phyloP scores from a whole-genome alignment of 2,797 vertebrate species.

The Mionectes olivaceus region DNA sequence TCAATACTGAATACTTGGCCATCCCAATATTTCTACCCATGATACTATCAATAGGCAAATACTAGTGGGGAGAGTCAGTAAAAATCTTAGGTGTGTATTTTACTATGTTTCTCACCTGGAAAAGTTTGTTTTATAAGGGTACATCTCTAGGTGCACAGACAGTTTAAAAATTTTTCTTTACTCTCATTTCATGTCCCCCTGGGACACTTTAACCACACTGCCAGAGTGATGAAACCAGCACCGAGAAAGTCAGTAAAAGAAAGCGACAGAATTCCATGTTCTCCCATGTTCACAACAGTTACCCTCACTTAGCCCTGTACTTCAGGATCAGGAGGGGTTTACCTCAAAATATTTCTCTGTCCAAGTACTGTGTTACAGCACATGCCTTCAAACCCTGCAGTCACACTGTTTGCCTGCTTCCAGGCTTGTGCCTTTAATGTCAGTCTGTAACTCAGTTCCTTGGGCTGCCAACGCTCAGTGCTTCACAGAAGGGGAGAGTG shows the following conservation, averaged over 20 bases:
- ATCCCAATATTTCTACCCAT: background rate
- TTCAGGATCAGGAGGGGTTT: background rate
- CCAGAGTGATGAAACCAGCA: background rate
- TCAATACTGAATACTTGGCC: background rate
- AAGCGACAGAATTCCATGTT: background rate
- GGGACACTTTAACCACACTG: background rate
- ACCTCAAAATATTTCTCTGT: background rate
- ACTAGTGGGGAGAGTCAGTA: background rate
- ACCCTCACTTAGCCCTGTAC: background rate
- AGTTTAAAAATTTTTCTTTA: background rate
- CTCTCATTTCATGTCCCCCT: background rate
- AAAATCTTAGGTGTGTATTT: background rate
- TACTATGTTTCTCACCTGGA: background rate
- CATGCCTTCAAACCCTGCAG: background rate
- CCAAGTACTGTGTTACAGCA: background rate
- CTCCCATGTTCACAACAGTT: background rate
- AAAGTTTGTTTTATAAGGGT: background rate
- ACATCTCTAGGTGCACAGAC: background rate
- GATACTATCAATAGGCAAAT: background rate
- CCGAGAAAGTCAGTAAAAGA: background rate
- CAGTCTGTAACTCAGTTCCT: background rate
- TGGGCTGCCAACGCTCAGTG: background rate
- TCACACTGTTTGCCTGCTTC: background rate
- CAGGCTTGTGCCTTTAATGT: background rate
- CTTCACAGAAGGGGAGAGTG: background rate